Evolutionary conservation across 2,797 vertebrate genomes (phyloP).

Genomic region (Arnoldichthys spilopterus): DNA sequence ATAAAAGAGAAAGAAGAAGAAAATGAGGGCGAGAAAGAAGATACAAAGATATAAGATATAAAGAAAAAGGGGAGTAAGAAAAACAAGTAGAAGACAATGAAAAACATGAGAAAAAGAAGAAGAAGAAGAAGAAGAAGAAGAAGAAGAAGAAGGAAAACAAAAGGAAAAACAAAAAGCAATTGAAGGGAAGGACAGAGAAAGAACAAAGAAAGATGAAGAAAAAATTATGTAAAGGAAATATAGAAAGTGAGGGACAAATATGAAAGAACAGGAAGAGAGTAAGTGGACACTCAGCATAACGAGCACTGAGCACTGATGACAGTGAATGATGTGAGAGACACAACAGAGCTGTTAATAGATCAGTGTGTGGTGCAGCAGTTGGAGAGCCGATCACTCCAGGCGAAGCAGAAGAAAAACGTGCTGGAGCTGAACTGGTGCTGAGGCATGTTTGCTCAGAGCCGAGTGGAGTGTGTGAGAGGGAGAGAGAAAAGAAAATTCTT

Average conservation of each 20-base stretch:
- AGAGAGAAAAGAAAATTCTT: constrained; percentile 8
- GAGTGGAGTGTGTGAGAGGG: neutral
- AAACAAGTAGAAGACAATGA: too few species aligned
- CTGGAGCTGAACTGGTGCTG: neutral
- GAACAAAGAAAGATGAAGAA: neutral
- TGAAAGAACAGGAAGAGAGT: neutral
- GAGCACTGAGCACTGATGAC: too few species aligned
- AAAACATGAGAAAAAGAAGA: too few species aligned
- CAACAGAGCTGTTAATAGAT: neutral
- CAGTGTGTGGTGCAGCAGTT: constrained; percentile 10
- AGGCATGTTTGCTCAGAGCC: constrained; percentile 28
- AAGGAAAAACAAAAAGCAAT: neutral
- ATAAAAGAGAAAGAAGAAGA: neutral
- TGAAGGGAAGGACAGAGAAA: too few species aligned
- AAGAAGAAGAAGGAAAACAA: neutral
- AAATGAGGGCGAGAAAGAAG: neutral
- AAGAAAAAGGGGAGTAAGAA: too few species aligned
- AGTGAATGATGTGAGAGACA: neutral
- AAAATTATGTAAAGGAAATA: neutral
- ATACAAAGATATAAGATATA: too few species aligned
- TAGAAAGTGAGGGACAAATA: neutral
- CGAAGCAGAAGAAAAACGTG: constrained; percentile 15
- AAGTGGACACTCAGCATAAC: too few species aligned
- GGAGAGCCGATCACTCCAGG: constrained; percentile 3
- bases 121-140: too few species aligned